Conservation (phyloP, 2,888 invertebrate genomes). For the Dexiosoma caninum region DNA sequence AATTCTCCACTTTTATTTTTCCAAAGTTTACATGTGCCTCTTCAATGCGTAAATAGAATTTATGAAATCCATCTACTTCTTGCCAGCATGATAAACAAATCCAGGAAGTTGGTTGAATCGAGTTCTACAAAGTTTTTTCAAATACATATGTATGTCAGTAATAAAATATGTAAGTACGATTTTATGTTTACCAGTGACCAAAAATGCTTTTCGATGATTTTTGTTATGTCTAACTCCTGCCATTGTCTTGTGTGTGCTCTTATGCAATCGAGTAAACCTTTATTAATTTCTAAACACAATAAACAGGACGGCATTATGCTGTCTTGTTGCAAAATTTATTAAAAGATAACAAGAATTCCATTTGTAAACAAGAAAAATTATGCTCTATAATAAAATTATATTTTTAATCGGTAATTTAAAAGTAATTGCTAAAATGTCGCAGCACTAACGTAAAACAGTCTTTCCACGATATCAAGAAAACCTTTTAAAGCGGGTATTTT, state of each 20-base stretch:
- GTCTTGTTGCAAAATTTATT: background rate
- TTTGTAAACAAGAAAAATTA: constrained; percentile 28
- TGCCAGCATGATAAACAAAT: constrained; percentile 45
- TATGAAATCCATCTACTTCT: constrained; percentile 43
- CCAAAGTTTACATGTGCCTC: constrained; percentile 39
- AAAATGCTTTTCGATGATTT: constrained; percentile 33
- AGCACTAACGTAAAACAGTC: background rate
- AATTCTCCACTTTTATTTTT: constrained; percentile 29
- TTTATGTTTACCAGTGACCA: constrained; percentile 33
- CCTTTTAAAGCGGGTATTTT: too few species aligned
- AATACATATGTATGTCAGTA: background rate
- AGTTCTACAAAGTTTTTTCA: background rate
- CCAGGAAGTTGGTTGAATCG: background rate
- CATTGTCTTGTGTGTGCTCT: constrained; percentile 19
- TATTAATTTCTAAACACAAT: constrained; percentile 47
- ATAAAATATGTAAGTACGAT: too few species aligned
- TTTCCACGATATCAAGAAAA: too few species aligned
- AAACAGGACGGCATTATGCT: constrained; percentile 12
- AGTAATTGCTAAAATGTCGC: background rate
- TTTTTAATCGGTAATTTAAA: background rate
- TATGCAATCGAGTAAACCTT: constrained; percentile 21
- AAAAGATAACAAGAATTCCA: background rate
- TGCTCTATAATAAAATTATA: background rate
- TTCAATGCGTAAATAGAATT: constrained; percentile 47
- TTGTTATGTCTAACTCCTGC: constrained; percentile 23